phyloP scores from a whole-genome alignment of 2,113 vertebrate species.

The Tachysurus vachellii region DNA sequence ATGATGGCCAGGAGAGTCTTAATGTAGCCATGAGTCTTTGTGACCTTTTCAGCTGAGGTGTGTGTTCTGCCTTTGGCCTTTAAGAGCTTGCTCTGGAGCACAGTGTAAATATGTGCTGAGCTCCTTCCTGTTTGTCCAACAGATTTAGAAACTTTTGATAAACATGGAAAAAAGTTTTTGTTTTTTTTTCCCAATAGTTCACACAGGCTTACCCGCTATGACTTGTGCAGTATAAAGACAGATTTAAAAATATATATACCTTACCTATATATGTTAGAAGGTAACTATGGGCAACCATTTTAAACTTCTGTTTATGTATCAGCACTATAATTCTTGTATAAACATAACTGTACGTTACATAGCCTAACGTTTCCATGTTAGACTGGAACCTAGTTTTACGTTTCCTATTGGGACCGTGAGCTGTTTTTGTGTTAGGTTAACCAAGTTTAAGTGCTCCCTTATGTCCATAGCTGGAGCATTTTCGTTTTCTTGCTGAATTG shows the following conservation, averaged over 20 bases:
- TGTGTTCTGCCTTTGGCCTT: slow-evolving; percentile 49
- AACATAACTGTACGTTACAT: slow-evolving; percentile 15
- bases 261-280: not conserved
- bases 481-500: slow-evolving; percentile 2
- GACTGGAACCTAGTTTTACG: slow-evolving; percentile 32
- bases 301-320: slow-evolving; percentile 17
- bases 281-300: not conserved
- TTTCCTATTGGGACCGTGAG: slow-evolving; percentile 18
- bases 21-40: slow-evolving; percentile 34
- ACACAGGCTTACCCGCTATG: slow-evolving; percentile 6
- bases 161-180: not conserved
- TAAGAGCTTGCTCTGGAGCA: slow-evolving; percentile 40
- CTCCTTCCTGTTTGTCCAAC: slow-evolving; percentile 50
- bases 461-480: not conserved
- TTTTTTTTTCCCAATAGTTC: slow-evolving; percentile 9
- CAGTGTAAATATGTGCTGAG: slow-evolving; percentile 49
- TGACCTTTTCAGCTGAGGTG: slow-evolving; percentile 53
- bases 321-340: slow-evolving; percentile 13
- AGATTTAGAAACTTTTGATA: slow-evolving; percentile 47
- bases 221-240: not conserved
- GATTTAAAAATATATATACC: too few species aligned
- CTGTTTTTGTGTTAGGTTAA: slow-evolving; percentile 38
- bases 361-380: slow-evolving; percentile 37
- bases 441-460: slow-evolving; percentile 13
- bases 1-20: slow-evolving; percentile 28